These are phyloP conservation scores for Hanleya hanleyi DNA, from an alignment of 2,888 invertebrate species.

Conservation along the genomic window DNA sequence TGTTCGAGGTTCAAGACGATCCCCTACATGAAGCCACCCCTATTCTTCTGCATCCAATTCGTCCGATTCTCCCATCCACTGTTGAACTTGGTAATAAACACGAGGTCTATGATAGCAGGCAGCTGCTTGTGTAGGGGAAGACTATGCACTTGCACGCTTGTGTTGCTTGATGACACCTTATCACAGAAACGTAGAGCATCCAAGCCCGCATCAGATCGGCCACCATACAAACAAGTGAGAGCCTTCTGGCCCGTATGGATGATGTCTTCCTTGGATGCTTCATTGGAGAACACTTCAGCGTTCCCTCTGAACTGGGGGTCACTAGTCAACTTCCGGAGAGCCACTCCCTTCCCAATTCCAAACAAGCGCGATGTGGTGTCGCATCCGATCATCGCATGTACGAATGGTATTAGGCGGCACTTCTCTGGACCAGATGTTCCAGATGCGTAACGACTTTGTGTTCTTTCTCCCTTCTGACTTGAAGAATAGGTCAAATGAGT, in stretches of 20 bases:
- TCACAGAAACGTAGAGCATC: slow-evolving; percentile 33
- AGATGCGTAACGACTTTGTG: slow-evolving; percentile 20
- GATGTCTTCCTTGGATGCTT: too few relatives aligned
- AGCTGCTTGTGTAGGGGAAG: slow-evolving; percentile 45
- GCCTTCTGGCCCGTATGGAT: slow-evolving; percentile 29
- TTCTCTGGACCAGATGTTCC: slow-evolving; percentile 37
- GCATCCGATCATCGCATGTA: too few relatives aligned
- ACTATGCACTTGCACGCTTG: slow-evolving; percentile 34
- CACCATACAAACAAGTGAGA: slow-evolving; percentile 27
- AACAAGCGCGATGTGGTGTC: slow-evolving; percentile 37
- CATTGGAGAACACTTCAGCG: too few relatives aligned
- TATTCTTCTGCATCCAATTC: too few relatives aligned
- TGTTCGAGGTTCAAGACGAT: too few relatives aligned
- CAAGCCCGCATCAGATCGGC: slow-evolving; percentile 11
- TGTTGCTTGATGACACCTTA: slow-evolving; percentile 28
- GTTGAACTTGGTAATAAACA: slow-evolving; percentile 40
- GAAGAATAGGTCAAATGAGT: slow-evolving; percentile 10
- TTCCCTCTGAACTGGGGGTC: too few relatives aligned
- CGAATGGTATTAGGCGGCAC: slow-evolving; percentile 26
- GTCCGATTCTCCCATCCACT: too few relatives aligned
- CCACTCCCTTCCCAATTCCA: slow-evolving; percentile 29
- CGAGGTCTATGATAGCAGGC: slow-evolving; percentile 38
- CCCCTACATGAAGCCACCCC: too few relatives aligned
- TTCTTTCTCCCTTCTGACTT: neutral
- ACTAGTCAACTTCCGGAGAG: slow-evolving; percentile 21